Conservation (phyloP, 2,797 vertebrate genomes). For the Chiroxiphia lanceolata region DNA sequence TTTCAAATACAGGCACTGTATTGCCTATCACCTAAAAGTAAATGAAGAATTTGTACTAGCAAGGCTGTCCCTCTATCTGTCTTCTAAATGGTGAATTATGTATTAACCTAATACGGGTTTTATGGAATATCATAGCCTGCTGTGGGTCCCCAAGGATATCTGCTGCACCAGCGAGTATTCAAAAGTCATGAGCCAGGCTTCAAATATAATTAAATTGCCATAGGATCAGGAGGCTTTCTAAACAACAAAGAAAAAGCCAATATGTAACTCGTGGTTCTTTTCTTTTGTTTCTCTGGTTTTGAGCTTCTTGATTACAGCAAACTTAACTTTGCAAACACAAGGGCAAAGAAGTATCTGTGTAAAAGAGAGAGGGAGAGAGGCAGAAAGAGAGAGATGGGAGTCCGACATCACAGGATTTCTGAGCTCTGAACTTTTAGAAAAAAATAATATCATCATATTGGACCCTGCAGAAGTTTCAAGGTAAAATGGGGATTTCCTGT, state of each 20-base stretch:
- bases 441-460: background rate
- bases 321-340: background rate
- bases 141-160: background rate
- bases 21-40: conserved; percentile 6
- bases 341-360: background rate
- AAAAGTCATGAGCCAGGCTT: background rate
- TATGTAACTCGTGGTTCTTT: background rate
- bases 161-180: background rate
- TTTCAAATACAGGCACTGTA: background rate
- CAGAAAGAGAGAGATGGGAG: background rate
- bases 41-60: background rate
- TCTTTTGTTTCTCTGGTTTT: background rate
- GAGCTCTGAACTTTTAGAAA: background rate
- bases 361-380: background rate
- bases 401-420: background rate
- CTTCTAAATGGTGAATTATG: background rate
- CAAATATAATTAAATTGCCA: conserved; percentile 13
- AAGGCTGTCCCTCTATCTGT: background rate
- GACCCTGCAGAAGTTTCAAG: conserved; percentile 1
- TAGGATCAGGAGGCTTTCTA: background rate
- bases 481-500: conserved; percentile 11
- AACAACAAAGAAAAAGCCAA: background rate
- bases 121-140: background rate
- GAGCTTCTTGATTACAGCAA: background rate
- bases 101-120: conserved; percentile 1